Percentiles rank a stretch among this genome's conserved stretches.
These are phyloP conservation scores for Argynnis bischoffii DNA, from an alignment of 2,888 invertebrate genomes.

Conservation along the genomic window DNA sequence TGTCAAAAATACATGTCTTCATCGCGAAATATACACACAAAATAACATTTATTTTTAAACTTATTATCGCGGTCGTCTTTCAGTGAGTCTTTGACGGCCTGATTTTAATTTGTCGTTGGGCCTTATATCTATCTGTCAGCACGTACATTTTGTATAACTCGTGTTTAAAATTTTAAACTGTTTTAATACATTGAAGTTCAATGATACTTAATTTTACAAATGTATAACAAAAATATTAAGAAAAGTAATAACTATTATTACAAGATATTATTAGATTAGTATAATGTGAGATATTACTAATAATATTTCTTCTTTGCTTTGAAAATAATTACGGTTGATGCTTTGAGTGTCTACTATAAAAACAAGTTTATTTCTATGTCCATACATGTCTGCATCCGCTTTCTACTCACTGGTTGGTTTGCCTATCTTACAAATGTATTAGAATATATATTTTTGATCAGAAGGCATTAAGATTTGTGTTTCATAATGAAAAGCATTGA, in stretches of 20 bases:
- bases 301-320: background rate
- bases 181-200: no score
- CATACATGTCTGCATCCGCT: slow-evolving; percentile 5
- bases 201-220: no score
- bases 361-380: background rate
- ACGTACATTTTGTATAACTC: slow-evolving; percentile 45
- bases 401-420: slow-evolving; percentile 4
- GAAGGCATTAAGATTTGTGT: slow-evolving; percentile 63
- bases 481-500: slow-evolving; percentile 64
- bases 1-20: slow-evolving; percentile 57
- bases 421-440: slow-evolving; percentile 2
- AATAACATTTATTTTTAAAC: slow-evolving; percentile 60
- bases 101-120: slow-evolving; percentile 70
- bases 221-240: no score
- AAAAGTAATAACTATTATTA: no score
- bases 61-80: slow-evolving; percentile 56
- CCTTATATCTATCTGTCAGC: slow-evolving; percentile 71
- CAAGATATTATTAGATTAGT: no score
- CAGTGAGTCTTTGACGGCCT: slow-evolving; percentile 64
- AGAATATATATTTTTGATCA: background rate
- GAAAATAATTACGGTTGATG: background rate
- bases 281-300: no score
- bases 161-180: slow-evolving; percentile 21
- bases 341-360: background rate
- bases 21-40: slow-evolving; percentile 65